Conservation (phyloP, 2,797 vertebrate species). For the Kryptolebias ocellatus region DNA sequence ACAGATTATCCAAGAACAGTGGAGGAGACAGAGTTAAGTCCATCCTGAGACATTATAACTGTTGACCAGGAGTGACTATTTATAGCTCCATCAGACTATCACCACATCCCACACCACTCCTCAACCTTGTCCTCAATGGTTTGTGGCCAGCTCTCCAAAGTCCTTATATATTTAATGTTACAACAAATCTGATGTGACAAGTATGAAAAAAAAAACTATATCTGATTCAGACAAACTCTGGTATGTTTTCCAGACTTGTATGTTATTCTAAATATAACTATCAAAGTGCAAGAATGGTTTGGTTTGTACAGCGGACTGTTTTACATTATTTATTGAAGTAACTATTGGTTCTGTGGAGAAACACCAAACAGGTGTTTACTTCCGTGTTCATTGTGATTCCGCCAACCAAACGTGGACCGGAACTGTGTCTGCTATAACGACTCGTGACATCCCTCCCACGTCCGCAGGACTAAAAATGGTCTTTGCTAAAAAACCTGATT, state of each 20-base stretch:
- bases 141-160: background rate
- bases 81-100: slow-evolving; percentile 80
- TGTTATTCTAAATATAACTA: no score
- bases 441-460: background rate
- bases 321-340: background rate
- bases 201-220: background rate
- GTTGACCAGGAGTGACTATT: slow-evolving; percentile 77
- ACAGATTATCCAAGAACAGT: slow-evolving; percentile 30
- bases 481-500: slow-evolving; percentile 7
- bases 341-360: slow-evolving; percentile 1
- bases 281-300: no score
- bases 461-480: background rate
- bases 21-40: slow-evolving; percentile 36
- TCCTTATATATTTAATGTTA: slow-evolving; percentile 4
- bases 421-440: background rate
- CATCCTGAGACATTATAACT: slow-evolving; percentile 47
- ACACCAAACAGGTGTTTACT: slow-evolving; percentile 36
- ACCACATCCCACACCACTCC: slow-evolving; percentile 58
- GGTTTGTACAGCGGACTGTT: no score
- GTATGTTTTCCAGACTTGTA: background rate
- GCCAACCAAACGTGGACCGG: slow-evolving; percentile 15
- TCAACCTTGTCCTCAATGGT: slow-evolving; percentile 29
- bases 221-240: background rate
- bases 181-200: background rate
- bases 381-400: slow-evolving; percentile 23